Percentiles rank a stretch among this genome's conserved stretches.
Evolutionary conservation across 2,888 invertebrate species (phyloP).

Genomic region (Brassicogethes aeneus): DNA sequence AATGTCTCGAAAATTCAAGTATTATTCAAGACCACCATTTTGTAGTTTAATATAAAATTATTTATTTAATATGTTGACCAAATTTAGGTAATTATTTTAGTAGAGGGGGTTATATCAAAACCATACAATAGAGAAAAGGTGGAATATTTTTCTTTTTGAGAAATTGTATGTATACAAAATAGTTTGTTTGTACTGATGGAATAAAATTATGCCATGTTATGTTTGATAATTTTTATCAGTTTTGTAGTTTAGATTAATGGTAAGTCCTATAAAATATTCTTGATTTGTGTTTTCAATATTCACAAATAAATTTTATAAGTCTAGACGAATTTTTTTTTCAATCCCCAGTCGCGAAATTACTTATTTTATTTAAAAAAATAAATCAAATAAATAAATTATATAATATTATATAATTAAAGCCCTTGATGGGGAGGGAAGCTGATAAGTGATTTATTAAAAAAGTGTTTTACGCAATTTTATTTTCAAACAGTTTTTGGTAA

Average conservation of each 20-base stretch:
- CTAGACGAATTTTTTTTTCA: background rate
- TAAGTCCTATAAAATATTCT: conserved; percentile 15
- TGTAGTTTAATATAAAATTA: no score
- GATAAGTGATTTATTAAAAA: no score
- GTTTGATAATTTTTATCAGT: conserved; percentile 14
- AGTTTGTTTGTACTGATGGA: conserved; percentile 11
- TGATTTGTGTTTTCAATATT: conserved; percentile 21
- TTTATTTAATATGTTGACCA: background rate
- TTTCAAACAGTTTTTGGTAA: no score
- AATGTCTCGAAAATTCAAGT: background rate
- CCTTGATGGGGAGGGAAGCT: no score
- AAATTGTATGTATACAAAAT: background rate
- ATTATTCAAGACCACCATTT: background rate
- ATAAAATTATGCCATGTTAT: conserved; percentile 11
- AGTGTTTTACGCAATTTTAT: no score
- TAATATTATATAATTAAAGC: no score
- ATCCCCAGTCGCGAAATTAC: no score
- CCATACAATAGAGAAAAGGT: background rate
- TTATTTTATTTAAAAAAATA: no score
- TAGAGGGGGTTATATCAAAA: background rate
- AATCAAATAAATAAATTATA: no score
- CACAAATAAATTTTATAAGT: conserved; percentile 19
- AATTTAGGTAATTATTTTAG: background rate
- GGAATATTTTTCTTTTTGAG: conserved; percentile 1
- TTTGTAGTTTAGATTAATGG: conserved; percentile 6